Evolutionary conservation across 2,888 invertebrate species (phyloP), one percentile per base, ranked within the genome.

Genomic region (Drosophila macrospina): DNA sequence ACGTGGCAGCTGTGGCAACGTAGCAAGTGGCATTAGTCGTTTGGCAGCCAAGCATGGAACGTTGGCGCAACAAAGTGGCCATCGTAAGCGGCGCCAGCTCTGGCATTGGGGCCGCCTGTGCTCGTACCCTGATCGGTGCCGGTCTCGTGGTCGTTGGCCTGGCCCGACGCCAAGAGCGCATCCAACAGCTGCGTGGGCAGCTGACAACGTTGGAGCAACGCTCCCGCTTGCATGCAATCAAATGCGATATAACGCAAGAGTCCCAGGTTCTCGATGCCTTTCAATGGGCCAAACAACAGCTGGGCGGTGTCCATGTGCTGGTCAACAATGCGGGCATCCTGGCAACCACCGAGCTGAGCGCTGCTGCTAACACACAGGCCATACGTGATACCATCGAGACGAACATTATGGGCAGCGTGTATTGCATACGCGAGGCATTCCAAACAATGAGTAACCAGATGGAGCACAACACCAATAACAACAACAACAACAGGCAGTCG

Each of bases 41-140:
- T 45, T 24, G 63, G 64, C 48, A 59, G 61, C 32, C 10, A 34
- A 70, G 26, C 52, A 93, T 94, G 93, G 93, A 95, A 45, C 93
- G 94, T 60, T 95, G 95, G 95, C 80, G 83, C 5, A 94, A 94
- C 59, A 94, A 94, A 89, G 93, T 94, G 0, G 95, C 94, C 0
- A 92, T 95, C 45, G 94, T 95, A 47, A 95, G 94, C 4, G 95
- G 95, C 41, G 94, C 94, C 15, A 95, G 95, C 88, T 91, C 93
- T 0, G 95, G 95, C 5, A 95, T 95, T 56, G 95, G 94, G 10
- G 93, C 93, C 2, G 93, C 93, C 8, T 92, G 93, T 63, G 91
- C 91, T 0, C 89, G 90, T 34, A 91, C 92, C 8, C 82, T 94
- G 34, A 92, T 93, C 4, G 82, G 90, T 55, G 91, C 92, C 30